Conservation (phyloP, 1,140 invertebrate genomes). For the Leptopilina clavipes region DNA sequence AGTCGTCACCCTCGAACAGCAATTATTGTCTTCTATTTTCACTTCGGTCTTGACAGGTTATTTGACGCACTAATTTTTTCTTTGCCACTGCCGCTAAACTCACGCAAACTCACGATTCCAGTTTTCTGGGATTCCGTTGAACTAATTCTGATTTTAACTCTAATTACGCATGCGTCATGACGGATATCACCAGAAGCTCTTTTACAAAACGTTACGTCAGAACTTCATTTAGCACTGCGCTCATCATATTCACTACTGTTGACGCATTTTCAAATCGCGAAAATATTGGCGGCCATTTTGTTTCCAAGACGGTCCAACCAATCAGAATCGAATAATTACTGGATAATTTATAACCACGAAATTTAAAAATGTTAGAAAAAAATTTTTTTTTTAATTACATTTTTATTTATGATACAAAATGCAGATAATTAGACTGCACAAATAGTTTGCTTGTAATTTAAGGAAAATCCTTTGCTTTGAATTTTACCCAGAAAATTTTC, state of each 20-base stretch:
- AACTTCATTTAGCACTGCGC: conserved; percentile 6
- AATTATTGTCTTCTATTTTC: conserved; percentile 6
- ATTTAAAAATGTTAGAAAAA: too few relatives aligned
- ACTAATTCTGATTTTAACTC: conserved; percentile 15
- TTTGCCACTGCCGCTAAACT: neutral
- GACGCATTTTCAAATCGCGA: neutral
- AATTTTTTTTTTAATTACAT: too few relatives aligned
- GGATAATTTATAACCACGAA: too few relatives aligned
- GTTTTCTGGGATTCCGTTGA: conserved; percentile 26
- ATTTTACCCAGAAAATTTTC: conserved; percentile 76
- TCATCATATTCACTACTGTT: conserved; percentile 5
- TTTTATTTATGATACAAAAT: neutral
- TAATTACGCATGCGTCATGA: conserved; percentile 9
- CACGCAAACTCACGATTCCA: conserved; percentile 11
- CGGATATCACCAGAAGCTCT: conserved; percentile 9
- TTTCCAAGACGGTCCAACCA: neutral
- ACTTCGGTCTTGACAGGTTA: conserved; percentile 27
- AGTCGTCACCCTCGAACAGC: conserved; percentile 14
- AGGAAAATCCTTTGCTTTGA: conserved; percentile 83
- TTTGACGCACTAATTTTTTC: conserved; percentile 26
- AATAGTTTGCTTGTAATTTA: conserved; percentile 81
- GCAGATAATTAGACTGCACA: conserved; percentile 71
- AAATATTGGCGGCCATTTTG: too few relatives aligned
- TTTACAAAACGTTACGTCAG: conserved; percentile 14
- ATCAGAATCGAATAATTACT: neutral